Conservation (phyloP, 2,113 vertebrate genomes). For the Bucco capensis region DNA sequence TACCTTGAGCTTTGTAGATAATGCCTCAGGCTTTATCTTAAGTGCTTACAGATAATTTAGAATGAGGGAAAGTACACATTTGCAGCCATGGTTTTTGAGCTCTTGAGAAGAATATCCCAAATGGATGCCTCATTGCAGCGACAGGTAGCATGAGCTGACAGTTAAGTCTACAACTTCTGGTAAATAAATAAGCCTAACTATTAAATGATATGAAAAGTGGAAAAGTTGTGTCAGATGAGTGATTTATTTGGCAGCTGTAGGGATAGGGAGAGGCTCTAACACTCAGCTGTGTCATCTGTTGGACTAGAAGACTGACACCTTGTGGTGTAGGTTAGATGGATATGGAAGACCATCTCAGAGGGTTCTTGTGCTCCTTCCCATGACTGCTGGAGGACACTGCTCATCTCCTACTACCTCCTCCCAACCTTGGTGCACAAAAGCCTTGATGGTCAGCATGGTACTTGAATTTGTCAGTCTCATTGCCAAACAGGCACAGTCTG, state of each 20-base stretch:
- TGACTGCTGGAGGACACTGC: neutral
- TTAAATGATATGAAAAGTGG: neutral
- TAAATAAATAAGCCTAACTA: neutral
- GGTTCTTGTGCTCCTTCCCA: neutral
- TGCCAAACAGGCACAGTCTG: neutral
- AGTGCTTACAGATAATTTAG: neutral
- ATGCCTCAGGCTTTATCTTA: neutral
- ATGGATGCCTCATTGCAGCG: neutral
- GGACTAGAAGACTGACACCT: accelerated
- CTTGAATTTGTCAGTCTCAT: neutral
- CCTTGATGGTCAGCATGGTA: neutral
- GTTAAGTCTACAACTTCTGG: neutral
- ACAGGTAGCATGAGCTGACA: neutral
- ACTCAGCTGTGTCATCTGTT: neutral
- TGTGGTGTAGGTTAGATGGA: neutral
- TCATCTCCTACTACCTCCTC: neutral
- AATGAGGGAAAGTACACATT: neutral
- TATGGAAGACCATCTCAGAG: neutral
- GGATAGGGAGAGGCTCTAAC: neutral
- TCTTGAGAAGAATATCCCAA: neutral
- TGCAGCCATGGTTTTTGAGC: neutral
- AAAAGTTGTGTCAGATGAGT: neutral
- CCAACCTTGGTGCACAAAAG: neutral
- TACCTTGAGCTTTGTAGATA: neutral
- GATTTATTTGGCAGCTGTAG: accelerated